phyloP scores from a whole-genome alignment of 2,888 invertebrate genomes.

The Trypoxylon attenuatum region DNA sequence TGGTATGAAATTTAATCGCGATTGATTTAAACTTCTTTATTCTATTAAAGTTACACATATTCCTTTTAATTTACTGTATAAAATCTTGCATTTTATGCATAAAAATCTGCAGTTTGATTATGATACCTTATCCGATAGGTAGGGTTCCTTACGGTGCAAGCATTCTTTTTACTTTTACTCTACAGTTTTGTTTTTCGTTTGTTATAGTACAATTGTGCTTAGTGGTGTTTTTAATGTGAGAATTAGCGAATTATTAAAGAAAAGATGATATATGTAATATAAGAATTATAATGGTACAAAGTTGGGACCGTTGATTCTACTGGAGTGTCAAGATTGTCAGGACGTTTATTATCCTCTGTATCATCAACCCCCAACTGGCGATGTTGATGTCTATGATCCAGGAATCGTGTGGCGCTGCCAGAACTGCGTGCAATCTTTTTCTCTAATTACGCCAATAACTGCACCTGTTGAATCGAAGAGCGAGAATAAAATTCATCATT shows the following conservation, averaged over 20 bases:
- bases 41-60: no score
- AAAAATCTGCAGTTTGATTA: no score
- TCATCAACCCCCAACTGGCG: conserved; percentile 62
- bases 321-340: conserved; percentile 65
- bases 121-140: no score
- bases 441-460: background rate
- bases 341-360: conserved; percentile 66
- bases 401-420: conserved; percentile 63
- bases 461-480: conserved; percentile 1
- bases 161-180: no score
- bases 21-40: no score
- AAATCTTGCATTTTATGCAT: no score
- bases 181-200: no score
- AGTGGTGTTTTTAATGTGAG: background rate
- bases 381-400: conserved; percentile 60
- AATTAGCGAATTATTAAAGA: background rate
- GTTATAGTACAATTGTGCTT: no score
- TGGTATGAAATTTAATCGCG: no score
- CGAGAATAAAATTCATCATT: background rate
- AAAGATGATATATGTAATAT: background rate
- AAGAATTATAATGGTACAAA: conserved; percentile 65
- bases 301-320: conserved; percentile 61
- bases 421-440: conserved; percentile 25
- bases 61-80: no score
- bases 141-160: no score